A percentile compares a stretch with the other conserved stretches of the same genome.
phyloP scores from a whole-genome alignment of 2,888 invertebrate genomes.

The Pristionchus mayeri region DNA sequence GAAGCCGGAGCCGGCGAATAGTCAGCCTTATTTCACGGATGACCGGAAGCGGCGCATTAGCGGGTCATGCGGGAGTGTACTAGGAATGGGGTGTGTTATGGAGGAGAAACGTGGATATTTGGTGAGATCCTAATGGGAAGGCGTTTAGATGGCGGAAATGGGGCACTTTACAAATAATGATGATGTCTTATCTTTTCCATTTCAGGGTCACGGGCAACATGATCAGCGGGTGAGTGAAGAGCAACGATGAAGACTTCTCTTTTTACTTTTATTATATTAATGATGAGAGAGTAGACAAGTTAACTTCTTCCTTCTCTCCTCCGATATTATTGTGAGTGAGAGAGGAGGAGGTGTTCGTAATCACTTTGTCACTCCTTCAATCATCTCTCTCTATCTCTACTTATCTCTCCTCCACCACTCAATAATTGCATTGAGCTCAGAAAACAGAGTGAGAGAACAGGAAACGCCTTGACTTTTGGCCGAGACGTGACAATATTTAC shows the following conservation, averaged over 20 bases:
- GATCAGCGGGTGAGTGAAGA: slow-evolving; percentile 73
- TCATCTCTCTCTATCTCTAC: neutral
- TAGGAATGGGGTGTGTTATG: neutral
- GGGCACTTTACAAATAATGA: neutral
- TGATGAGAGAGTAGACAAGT: neutral
- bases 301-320: neutral
- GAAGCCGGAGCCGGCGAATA: neutral
- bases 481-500: neutral
- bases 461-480: neutral
- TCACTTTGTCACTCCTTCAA: slow-evolving; percentile 7
- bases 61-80: neutral
- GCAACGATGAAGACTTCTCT: neutral
- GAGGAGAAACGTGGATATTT: neutral
- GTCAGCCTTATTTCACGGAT: neutral
- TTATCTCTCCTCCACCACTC: neutral
- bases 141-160: neutral
- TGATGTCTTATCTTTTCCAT: slow-evolving; percentile 45
- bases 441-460: slow-evolving; percentile 15
- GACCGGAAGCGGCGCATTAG: slow-evolving; percentile 18
- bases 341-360: neutral
- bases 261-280: slow-evolving; percentile 31
- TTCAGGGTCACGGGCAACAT: slow-evolving; percentile 75
- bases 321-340: neutral
- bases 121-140: neutral
- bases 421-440: neutral